Percentiles rank a stretch among this genome's conserved stretches.
phyloP scores from a whole-genome alignment of 2,797 vertebrate genomes.

The Coluber constrictor region DNA sequence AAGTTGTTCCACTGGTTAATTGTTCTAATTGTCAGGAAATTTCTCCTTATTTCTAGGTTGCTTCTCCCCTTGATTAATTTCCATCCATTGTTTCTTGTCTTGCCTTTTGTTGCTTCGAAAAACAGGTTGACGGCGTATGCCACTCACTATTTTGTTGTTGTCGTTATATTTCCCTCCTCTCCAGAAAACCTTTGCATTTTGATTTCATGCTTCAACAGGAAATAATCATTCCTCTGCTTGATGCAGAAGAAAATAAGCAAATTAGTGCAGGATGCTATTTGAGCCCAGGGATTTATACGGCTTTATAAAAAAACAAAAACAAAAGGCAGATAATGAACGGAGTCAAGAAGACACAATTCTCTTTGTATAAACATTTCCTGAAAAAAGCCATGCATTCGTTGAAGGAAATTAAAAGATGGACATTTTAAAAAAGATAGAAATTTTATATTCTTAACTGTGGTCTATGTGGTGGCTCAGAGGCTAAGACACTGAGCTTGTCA shows the following conservation, averaged over 20 bases:
- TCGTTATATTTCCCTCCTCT: neutral
- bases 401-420: neutral
- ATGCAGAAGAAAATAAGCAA: constrained; percentile 27
- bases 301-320: neutral
- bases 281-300: constrained; percentile 14
- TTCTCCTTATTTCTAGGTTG: no score
- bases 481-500: no score
- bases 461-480: neutral
- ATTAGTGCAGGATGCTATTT: constrained; percentile 35
- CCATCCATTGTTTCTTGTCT: no score
- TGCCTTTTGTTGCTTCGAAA: no score
- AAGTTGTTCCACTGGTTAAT: no score
- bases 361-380: neutral
- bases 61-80: no score
- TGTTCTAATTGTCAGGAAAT: no score
- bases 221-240: constrained; percentile 36
- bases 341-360: neutral
- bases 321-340: constrained; percentile 26
- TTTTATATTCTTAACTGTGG: neutral
- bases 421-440: neutral
- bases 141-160: neutral
- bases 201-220: constrained; percentile 43
- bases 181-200: constrained; percentile 23
- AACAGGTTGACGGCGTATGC: neutral
- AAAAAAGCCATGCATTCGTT: neutral